A percentile compares a stretch with the other conserved stretches of the same genome.
Conservation (phyloP, 2,888 invertebrate species). For the Acrobasis repandana region DNA sequence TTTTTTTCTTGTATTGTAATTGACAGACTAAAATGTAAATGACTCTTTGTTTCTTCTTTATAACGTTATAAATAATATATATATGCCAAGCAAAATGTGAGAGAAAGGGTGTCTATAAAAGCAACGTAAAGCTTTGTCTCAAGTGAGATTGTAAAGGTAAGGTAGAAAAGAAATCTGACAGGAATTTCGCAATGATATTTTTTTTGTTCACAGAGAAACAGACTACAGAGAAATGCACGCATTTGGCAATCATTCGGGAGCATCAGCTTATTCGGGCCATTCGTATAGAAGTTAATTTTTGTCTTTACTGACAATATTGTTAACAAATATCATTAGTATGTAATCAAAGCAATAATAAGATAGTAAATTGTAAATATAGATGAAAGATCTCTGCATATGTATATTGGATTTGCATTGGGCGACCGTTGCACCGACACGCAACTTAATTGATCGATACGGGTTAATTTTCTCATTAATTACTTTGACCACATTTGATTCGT, state of each 20-base stretch:
- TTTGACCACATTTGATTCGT: conserved; percentile 1
- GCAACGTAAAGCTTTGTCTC: no score
- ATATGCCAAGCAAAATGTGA: no score
- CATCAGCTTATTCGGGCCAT: conserved; percentile 76
- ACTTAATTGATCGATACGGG: conserved; percentile 19
- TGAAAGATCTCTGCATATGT: conserved; percentile 57
- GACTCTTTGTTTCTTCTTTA: no score
- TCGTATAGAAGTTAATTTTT: conserved; percentile 70
- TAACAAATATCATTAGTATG: conserved; percentile 72
- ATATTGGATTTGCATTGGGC: conserved; percentile 43
- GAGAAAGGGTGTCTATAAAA: no score
- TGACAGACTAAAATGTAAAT: no score
- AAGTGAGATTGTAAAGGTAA: no score
- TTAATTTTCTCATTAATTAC: neutral
- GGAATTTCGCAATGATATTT: neutral
- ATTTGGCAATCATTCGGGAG: conserved; percentile 71
- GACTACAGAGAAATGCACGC: conserved; percentile 71
- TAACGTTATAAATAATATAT: no score
- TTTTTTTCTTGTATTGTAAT: no score
- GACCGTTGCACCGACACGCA: conserved; percentile 45
- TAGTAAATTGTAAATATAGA: conserved; percentile 70
- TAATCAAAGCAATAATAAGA: conserved; percentile 77
- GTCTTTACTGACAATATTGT: conserved; percentile 39
- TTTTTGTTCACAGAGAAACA: conserved; percentile 62
- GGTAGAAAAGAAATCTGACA: no score